These are phyloP conservation scores for Rhopalosiphum maidis DNA, from an alignment of 1,140 invertebrate species.

Conservation along the genomic window DNA sequence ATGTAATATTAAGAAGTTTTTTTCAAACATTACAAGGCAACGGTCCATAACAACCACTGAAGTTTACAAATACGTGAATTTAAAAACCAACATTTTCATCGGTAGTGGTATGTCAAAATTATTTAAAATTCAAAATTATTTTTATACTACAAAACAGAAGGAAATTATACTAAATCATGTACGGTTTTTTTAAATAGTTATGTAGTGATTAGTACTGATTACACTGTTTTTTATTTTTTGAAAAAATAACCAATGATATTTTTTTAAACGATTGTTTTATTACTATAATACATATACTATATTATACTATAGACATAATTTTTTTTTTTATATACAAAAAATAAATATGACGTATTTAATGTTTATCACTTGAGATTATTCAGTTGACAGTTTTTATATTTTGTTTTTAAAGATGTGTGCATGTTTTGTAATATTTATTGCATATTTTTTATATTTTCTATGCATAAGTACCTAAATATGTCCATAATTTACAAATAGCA, in stretches of 20 bases:
- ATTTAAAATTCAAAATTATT: not conserved
- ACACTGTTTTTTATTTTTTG: not conserved
- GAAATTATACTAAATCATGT: too few species aligned
- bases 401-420: not conserved
- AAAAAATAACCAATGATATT: not conserved
- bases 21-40: not conserved
- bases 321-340: too few species aligned
- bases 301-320: too few species aligned
- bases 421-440: not conserved
- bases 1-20: not conserved
- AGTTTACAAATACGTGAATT: not conserved
- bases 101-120: too few species aligned
- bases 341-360: not conserved
- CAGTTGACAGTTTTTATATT: not conserved
- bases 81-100: too few species aligned
- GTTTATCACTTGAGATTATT: not conserved
- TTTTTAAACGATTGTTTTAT: too few species aligned
- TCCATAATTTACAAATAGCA: not conserved
- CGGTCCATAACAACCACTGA: not conserved
- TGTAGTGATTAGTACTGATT: not conserved
- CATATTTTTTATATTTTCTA: too few species aligned
- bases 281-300: too few species aligned
- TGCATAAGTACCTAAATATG: too few species aligned
- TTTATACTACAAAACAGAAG: too few species aligned
- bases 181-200: too few species aligned